Evolutionary conservation across 1,140 invertebrate species (phyloP), one percentile per base, ranked within the genome.

Genomic region (Tribolium castaneum): DNA sequence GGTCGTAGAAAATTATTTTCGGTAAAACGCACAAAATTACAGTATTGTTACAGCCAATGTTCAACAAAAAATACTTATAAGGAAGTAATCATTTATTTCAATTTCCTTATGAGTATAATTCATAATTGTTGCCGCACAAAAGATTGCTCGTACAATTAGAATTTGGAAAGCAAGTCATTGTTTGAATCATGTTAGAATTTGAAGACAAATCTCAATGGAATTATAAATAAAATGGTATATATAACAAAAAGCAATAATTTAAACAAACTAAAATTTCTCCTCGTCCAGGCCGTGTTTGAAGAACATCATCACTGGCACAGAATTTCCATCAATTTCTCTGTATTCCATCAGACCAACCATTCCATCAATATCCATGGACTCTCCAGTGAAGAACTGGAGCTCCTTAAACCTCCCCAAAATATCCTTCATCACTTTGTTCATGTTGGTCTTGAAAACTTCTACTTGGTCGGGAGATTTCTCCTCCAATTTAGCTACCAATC

Each of bases 341-440:
- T 98, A 99, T 87, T 98, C 97, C 86, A 96, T 90, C 77, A 99
- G 90, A 56, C 92, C 96, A n/a, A 99, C 93, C 92, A 97, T 93
- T 77, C 96, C 97, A 80, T 98, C 97, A 78, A 93, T 92, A 82
- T 98, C 96, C 94, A 97, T 97, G 0, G 95, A 96, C 89, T 98
- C 96, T 34, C 97, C 97, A 77, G 96, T 97, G 88, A 97, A 99
- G 85, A 98, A 98, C 85, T 98, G 95, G 16, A 97, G 89, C 74
- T 98, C 97, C 85, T 97, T 97, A 89, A 98, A 97, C 87, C 96
- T 94, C 39, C 92, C 89, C 49, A 98, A 88, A 81, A 98, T 93
- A 80, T 98, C 96, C 86, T 98, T 98, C 93, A 98, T 97, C 54
- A 96, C 96, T 90, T 96, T 96, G 87, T 97, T 97, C 89, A 97